These are phyloP conservation scores for Zosterops pallidus DNA, from an alignment of 2,113 vertebrate species.

Conservation along the genomic window DNA sequence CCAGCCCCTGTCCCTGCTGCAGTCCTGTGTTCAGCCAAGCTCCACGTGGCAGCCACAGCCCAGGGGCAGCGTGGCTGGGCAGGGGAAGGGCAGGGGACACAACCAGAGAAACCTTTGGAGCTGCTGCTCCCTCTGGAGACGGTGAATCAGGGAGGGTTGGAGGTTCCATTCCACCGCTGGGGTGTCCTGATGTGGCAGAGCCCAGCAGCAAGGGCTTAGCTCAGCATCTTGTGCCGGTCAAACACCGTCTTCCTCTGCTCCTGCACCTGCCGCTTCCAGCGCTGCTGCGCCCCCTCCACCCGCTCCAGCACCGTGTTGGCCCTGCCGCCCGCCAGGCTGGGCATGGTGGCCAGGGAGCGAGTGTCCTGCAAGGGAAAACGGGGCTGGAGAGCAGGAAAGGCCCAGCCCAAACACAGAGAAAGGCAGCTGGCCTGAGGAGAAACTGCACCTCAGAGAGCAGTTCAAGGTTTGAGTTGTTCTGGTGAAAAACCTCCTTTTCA, in stretches of 20 bases:
- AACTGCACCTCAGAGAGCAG: not conserved
- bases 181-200: not conserved
- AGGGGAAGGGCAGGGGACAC: not conserved
- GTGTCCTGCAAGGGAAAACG: conserved; percentile 74
- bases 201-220: conserved; percentile 67
- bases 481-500: not conserved
- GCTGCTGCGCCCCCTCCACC: conserved; percentile 93
- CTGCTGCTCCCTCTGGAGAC: not conserved
- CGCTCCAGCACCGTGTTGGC: conserved; percentile 91
- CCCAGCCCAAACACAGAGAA: not conserved
- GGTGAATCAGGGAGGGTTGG: not conserved
- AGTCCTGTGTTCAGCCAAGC: accelerated
- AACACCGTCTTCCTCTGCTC: conserved; percentile 96
- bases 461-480: not conserved
- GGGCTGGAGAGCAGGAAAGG: not conserved
- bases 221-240: conserved; percentile 95
- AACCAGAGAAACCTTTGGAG: not conserved
- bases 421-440: not conserved
- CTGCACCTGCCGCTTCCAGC: conserved; percentile 97
- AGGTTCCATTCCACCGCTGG: not conserved
- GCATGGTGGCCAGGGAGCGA: conserved; percentile 63
- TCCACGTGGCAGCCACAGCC: not conserved
- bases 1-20: not conserved
- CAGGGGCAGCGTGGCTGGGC: accelerated
- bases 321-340: conserved; percentile 27